These are phyloP conservation scores for Scartelaos histophorus DNA, from an alignment of 2,113 vertebrate species.

Conservation along the genomic window DNA sequence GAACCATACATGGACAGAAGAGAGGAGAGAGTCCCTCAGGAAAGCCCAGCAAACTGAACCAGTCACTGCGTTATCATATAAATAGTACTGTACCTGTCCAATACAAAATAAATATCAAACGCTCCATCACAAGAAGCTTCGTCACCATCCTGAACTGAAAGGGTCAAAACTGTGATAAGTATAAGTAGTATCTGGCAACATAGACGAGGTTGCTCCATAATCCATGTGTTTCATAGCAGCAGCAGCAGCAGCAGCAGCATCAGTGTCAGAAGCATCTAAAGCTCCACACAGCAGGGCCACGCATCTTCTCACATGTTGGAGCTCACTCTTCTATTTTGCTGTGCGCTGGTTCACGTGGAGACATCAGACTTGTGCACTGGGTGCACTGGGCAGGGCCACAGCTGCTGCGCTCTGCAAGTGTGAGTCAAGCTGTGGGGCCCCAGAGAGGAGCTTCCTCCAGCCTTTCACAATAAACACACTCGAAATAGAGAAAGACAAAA, in stretches of 20 bases:
- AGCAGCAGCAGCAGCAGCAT: conserved; percentile 19
- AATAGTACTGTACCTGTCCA: conserved; percentile 72
- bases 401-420: conserved; percentile 14
- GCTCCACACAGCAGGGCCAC: not conserved
- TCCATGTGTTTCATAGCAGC: conserved; percentile 50
- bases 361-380: not conserved
- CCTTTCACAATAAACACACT: conserved; percentile 17
- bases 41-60: not conserved
- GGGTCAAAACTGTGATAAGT: conserved; percentile 24
- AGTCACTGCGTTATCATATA: too few relatives aligned
- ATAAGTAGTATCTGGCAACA: conserved; percentile 36
- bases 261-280: not conserved
- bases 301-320: conserved; percentile 42
- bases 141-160: conserved; percentile 56
- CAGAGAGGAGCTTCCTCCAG: conserved; percentile 7
- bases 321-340: not conserved
- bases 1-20: conserved; percentile 67
- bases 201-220: conserved; percentile 57
- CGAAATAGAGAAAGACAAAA: not conserved
- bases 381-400: conserved; percentile 45
- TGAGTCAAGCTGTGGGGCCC: not conserved
- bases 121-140: conserved; percentile 84
- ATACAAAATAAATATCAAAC: conserved; percentile 89
- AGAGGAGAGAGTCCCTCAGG: conserved; percentile 8
- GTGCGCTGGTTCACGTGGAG: not conserved